Evolutionary conservation across 2,113 vertebrate species (phyloP).

Genomic region (Telmatochromis brachygnathus): DNA sequence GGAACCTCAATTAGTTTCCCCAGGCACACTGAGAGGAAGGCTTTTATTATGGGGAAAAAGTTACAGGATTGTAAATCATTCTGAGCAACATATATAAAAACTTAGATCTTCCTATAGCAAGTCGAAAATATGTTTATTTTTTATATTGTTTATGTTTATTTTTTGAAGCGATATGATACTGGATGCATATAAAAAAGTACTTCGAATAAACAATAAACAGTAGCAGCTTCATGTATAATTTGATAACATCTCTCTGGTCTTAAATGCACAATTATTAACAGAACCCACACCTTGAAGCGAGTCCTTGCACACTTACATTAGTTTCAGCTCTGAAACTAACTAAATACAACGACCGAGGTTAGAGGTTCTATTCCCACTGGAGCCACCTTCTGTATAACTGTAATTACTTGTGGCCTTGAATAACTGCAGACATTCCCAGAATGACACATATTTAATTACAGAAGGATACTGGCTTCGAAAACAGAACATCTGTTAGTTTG

Average conservation of each 20-base stretch:
- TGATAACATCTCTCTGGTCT: not conserved
- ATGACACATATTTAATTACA: not conserved
- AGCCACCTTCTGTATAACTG: not conserved
- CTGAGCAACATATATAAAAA: not conserved
- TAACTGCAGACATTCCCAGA: not conserved
- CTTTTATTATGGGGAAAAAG: not conserved
- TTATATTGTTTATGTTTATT: not conserved
- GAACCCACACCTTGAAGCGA: not conserved
- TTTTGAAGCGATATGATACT: not conserved
- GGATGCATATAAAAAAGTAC: not conserved
- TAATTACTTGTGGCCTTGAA: not conserved
- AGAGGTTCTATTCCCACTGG: not conserved
- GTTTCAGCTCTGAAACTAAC: not conserved
- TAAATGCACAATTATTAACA: not conserved
- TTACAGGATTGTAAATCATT: not conserved
- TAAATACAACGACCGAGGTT: not conserved
- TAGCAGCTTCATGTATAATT: not conserved
- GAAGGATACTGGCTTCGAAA: not conserved
- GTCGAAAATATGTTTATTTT: not conserved
- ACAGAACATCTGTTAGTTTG: not conserved
- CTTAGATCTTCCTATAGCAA: not conserved
- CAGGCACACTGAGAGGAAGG: not conserved
- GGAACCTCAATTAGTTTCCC: not conserved
- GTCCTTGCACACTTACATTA: not conserved
- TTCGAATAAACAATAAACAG: not conserved